Evolutionary conservation across 2,113 vertebrate genomes (phyloP).

Genomic region (Toxostoma redivivum): DNA sequence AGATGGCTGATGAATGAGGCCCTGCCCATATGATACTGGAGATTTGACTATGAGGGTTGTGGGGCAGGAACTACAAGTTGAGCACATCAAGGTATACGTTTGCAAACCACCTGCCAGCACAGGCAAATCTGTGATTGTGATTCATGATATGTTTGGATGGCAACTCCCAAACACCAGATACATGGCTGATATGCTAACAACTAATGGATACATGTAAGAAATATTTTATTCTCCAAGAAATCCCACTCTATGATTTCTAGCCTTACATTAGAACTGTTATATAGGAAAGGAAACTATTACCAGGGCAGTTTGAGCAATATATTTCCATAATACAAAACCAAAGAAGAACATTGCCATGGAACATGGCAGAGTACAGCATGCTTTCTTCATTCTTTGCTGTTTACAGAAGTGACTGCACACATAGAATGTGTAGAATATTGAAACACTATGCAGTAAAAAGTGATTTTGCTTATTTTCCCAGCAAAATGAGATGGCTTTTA

Average conservation of each 20-base stretch:
- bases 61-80: conserved; percentile 82
- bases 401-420: not conserved
- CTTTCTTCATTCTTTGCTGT: not conserved
- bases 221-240: not conserved
- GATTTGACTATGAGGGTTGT: conserved; percentile 71
- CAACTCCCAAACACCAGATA: conserved; percentile 85
- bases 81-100: conserved; percentile 77
- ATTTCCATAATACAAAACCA: not conserved
- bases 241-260: not conserved
- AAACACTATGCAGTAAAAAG: not conserved
- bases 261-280: not conserved
- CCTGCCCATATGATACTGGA: conserved; percentile 80
- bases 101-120: conserved; percentile 62
- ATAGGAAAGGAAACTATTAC: not conserved
- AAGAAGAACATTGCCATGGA: not conserved
- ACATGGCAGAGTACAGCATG: not conserved
- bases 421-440: rapidly evolving
- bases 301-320: not conserved
- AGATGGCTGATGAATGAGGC: conserved; percentile 83
- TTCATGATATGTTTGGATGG: conserved; percentile 85
- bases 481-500: not conserved
- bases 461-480: not conserved
- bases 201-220: conserved; percentile 78
- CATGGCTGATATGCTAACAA: conserved; percentile 81
- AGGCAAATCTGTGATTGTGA: conserved; percentile 80